Evolutionary conservation across 2,797 vertebrate genomes (phyloP).

Genomic region (Anguilla marmorata): DNA sequence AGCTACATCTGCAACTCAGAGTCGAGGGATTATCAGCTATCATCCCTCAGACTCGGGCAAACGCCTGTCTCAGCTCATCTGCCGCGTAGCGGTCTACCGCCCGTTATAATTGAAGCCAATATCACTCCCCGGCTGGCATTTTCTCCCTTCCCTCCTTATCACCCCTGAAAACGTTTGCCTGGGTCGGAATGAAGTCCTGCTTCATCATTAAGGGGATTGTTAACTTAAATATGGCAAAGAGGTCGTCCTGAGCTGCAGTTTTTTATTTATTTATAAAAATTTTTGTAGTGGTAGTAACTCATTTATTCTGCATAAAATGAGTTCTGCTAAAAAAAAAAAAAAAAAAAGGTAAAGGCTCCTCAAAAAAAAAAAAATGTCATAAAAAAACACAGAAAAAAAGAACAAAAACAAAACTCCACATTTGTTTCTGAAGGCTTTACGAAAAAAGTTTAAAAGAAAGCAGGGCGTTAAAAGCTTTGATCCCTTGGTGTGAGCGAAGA

Average conservation of each 20-base stretch:
- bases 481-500: constrained; percentile 44
- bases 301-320: constrained; percentile 27
- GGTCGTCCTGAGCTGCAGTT: constrained; percentile 16
- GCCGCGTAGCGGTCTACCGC: constrained; percentile 67
- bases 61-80: constrained; percentile 65
- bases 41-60: constrained; percentile 61
- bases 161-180: constrained; percentile 46
- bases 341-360: constrained; percentile 54
- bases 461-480: constrained; percentile 52
- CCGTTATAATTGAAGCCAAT: constrained; percentile 72
- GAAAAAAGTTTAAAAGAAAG: constrained; percentile 17
- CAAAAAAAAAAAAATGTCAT: constrained; percentile 39
- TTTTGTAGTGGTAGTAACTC: constrained; percentile 37
- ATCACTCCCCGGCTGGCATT: constrained; percentile 65
- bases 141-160: constrained; percentile 52
- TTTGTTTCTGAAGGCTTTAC: constrained; percentile 54
- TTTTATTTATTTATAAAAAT: constrained; percentile 13
- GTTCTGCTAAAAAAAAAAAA: neutral
- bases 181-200: constrained; percentile 10
- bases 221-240: constrained; percentile 28
- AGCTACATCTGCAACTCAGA: constrained; percentile 59
- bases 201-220: constrained; percentile 36
- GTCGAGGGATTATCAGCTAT: constrained; percentile 69
- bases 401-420: constrained; percentile 4
- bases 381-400: constrained; percentile 29